These are phyloP conservation scores for Chrysina gloriosa DNA, from an alignment of 2,888 invertebrate genomes.

Conservation along the genomic window DNA sequence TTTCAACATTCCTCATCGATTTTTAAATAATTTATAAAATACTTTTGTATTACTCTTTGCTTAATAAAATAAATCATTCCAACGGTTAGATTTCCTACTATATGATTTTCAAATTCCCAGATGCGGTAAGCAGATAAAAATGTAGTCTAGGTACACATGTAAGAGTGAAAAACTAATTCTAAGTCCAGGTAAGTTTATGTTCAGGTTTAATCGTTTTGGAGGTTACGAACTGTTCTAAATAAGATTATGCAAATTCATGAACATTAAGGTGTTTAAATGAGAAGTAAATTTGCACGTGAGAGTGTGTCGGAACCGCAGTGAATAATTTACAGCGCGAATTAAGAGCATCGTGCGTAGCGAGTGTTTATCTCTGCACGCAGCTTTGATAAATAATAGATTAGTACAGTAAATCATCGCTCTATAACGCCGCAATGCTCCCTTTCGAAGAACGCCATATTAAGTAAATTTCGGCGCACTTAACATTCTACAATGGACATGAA, in stretches of 20 bases:
- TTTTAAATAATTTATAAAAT: no score
- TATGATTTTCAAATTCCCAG: no score
- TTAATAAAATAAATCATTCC: no score
- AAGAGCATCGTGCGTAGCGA: constrained; percentile 57
- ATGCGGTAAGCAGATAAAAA: no score
- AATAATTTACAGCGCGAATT: constrained; percentile 59
- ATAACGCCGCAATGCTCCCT: no score
- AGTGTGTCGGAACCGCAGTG: constrained; percentile 47
- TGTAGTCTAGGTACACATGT: no score
- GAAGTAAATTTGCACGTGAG: constrained; percentile 40
- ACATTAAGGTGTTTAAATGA: constrained; percentile 38
- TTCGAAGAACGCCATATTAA: background rate
- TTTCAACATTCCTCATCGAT: no score
- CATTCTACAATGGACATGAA: no score
- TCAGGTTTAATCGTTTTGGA: constrained; percentile 24
- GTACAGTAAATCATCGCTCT: constrained; percentile 55
- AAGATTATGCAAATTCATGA: constrained; percentile 41
- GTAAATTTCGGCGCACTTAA: no score
- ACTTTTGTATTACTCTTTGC: no score
- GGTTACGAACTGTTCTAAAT: constrained; percentile 21
- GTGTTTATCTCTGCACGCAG: constrained; percentile 60
- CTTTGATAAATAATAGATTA: constrained; percentile 64
- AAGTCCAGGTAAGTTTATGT: constrained; percentile 18
- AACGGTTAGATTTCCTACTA: no score
- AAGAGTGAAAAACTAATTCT: background rate